Percentiles rank a stretch among this genome's conserved stretches.
Conservation (phyloP, 2,888 invertebrate species). For the Sclerodermus sp. region DNA sequence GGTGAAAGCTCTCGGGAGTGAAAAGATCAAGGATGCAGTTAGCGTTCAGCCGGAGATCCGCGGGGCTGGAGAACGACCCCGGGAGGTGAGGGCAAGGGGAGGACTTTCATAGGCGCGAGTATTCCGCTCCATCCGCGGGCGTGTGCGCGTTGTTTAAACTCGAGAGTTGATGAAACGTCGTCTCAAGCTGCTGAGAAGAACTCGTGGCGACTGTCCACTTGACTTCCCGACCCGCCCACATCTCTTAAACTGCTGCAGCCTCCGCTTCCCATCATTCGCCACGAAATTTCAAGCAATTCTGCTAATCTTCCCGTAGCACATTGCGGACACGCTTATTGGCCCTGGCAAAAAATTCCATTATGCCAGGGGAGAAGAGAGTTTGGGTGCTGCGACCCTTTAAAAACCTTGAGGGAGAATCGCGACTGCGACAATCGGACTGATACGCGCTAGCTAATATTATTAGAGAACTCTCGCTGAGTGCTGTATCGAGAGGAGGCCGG, state of each 20-base stretch:
- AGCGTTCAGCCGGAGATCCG: not conserved
- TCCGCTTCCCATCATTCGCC: conserved; percentile 18
- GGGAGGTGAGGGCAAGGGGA: not conserved
- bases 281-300: conserved; percentile 30
- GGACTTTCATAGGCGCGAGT: not conserved
- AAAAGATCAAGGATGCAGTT: not conserved
- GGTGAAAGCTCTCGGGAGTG: no score
- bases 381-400: no score
- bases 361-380: no score
- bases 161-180: conserved; percentile 8
- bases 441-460: no score
- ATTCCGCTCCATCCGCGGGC: not conserved
- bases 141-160: conserved; percentile 7
- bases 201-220: conserved; percentile 40
- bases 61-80: not conserved
- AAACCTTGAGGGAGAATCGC: no score
- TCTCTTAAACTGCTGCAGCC: conserved; percentile 17
- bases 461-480: no score
- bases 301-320: conserved; percentile 18
- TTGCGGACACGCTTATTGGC: not conserved
- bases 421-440: no score
- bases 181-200: conserved; percentile 17
- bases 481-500: no score
- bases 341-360: no score
- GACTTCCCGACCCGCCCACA: conserved; percentile 47